phyloP scores from a whole-genome alignment of 1,140 invertebrate species.

The Drosophila nannoptera region DNA sequence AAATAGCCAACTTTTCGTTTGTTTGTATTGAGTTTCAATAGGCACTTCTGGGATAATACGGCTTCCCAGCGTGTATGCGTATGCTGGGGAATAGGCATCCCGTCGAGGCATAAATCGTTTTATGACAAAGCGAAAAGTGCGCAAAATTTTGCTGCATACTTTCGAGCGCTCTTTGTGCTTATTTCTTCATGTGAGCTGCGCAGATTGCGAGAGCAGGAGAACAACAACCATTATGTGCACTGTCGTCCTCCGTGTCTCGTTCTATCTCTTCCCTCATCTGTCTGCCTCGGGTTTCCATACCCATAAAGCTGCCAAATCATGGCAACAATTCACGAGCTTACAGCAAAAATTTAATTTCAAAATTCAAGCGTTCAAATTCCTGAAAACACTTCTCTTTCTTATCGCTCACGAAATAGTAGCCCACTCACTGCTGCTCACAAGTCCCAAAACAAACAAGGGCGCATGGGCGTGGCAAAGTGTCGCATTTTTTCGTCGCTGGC shows the following conservation, averaged over 20 bases:
- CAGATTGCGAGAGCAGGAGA: constrained; percentile 39
- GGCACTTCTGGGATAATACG: background rate
- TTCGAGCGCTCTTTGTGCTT: constrained; percentile 26
- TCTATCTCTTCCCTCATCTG: background rate
- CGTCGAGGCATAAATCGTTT: constrained; percentile 34
- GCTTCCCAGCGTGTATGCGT: background rate
- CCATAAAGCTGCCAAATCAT: constrained; percentile 42
- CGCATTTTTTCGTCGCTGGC: constrained; percentile 6
- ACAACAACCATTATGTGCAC: background rate
- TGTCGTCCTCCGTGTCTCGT: background rate
- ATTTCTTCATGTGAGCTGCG: constrained; percentile 36
- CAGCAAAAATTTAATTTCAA: constrained; percentile 39
- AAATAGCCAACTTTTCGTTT: constrained; percentile 12
- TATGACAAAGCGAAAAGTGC: constrained; percentile 33
- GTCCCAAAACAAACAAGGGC: constrained; percentile 21
- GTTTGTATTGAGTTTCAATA: background rate
- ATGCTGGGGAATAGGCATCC: constrained; percentile 29
- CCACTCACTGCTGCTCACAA: constrained; percentile 3
- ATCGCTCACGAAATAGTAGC: background rate
- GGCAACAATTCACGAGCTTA: constrained; percentile 11
- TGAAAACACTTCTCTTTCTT: constrained; percentile 8
- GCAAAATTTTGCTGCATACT: constrained; percentile 32
- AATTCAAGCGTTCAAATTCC: constrained; percentile 25
- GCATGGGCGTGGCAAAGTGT: constrained; percentile 8
- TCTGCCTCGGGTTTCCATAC: background rate